Percentiles rank a stretch among this genome's conserved stretches.
Conservation (phyloP, 2,888 invertebrate genomes). For the Salpingus planirostris region DNA sequence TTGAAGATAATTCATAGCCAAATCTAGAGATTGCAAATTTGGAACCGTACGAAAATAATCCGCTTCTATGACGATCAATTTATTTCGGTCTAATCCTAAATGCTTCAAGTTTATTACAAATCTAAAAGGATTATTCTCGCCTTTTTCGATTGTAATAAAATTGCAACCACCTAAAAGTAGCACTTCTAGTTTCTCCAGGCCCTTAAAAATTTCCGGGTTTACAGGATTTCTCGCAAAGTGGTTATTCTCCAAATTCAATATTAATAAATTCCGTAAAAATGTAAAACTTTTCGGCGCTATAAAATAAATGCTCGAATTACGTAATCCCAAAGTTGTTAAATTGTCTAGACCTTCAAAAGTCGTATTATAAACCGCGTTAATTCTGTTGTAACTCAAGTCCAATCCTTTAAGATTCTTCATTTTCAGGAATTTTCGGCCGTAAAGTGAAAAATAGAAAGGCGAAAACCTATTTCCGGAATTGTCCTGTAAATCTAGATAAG, state of each 20-base stretch:
- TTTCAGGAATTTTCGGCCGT: conserved; percentile 43
- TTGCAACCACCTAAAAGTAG: conserved; percentile 46
- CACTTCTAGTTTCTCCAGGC: conserved; percentile 44
- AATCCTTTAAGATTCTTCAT: conserved; percentile 44
- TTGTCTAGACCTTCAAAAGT: conserved; percentile 46
- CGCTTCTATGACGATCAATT: conserved; percentile 41
- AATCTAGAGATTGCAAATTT: conserved; percentile 42
- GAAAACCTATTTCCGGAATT: conserved; percentile 42
- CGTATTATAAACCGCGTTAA: conserved; percentile 44
- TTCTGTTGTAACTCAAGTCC: conserved; percentile 48
- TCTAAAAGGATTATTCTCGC: too few relatives aligned
- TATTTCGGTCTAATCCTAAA: conserved; percentile 46
- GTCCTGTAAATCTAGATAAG: conserved; percentile 46
- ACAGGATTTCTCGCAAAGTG: conserved; percentile 38
- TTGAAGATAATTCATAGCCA: conserved; percentile 46
- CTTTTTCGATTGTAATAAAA: conserved; percentile 41
- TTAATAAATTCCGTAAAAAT: conserved; percentile 40
- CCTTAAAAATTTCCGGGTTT: conserved; percentile 37
- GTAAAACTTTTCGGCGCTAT: conserved; percentile 45
- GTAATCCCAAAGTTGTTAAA: conserved; percentile 44
- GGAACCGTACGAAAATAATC: conserved; percentile 43
- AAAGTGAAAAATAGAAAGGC: conserved; percentile 46
- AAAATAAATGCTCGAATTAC: conserved; percentile 46
- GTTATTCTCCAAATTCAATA: conserved; percentile 49
- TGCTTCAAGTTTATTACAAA: conserved; percentile 45